These are phyloP conservation scores for Axinella damicornis DNA, from an alignment of 37 sponge, comb jelly and placozoan genomes.

Conservation along the genomic window DNA sequence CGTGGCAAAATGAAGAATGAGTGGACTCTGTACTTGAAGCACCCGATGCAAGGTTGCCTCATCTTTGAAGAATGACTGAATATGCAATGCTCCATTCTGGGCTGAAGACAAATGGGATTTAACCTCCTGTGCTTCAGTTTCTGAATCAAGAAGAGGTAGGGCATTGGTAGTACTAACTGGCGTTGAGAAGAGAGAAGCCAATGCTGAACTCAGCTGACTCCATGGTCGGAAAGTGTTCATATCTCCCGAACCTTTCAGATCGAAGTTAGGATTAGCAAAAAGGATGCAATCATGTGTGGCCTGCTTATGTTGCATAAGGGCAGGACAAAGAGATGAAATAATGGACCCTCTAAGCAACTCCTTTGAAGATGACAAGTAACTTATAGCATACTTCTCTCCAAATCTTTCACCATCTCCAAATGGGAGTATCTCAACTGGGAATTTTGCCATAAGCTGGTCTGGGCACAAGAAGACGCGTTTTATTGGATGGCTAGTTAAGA, in stretches of 20 bases:
- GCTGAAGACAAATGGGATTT: neutral
- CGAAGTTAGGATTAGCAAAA: slow-evolving; percentile 47
- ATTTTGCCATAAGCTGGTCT: slow-evolving; percentile 28
- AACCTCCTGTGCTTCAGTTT: slow-evolving; percentile 30
- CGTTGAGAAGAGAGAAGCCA: slow-evolving; percentile 34
- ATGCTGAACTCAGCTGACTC: slow-evolving; percentile 2
- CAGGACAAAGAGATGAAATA: neutral
- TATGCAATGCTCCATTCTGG: no score
- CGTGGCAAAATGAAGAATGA: slow-evolving; percentile 34
- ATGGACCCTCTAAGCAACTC: slow-evolving; percentile 30
- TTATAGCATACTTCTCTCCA: slow-evolving; percentile 29
- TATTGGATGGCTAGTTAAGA: neutral
- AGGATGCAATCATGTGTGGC: neutral
- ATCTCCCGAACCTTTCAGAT: neutral
- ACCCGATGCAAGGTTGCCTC: slow-evolving; percentile 22
- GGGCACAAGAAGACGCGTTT: slow-evolving; percentile 33
- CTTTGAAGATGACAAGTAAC: slow-evolving; percentile 29
- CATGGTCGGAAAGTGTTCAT: neutral
- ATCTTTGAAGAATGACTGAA: neutral
- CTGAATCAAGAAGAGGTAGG: slow-evolving; percentile 22
- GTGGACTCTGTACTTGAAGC: slow-evolving; percentile 19
- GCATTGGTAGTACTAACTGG: neutral
- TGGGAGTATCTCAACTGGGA: slow-evolving; percentile 37
- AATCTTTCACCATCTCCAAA: slow-evolving; percentile 12
- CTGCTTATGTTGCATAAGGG: no score